Conservation (phyloP, 2,797 vertebrate species). For the Platalea minor region DNA sequence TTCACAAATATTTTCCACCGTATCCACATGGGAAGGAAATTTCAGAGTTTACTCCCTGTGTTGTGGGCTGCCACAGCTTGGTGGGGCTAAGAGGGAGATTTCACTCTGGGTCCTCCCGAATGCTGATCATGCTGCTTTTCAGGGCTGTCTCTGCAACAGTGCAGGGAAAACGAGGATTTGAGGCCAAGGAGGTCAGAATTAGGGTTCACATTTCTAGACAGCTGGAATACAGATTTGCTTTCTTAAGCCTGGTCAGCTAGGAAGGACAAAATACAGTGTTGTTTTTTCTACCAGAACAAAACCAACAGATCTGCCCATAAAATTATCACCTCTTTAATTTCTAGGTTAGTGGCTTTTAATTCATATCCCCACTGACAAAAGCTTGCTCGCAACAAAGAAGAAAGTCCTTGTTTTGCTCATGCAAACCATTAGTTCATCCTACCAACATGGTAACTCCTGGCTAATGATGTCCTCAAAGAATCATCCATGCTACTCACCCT, state of each 20-base stretch:
- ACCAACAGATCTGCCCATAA: neutral
- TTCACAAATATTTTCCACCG: neutral
- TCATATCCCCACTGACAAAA: neutral
- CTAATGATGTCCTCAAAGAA: neutral
- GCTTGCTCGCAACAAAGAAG: neutral
- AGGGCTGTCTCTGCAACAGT: neutral
- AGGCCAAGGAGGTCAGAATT: neutral
- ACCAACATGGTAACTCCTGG: neutral
- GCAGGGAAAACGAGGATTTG: neutral
- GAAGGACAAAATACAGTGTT: neutral
- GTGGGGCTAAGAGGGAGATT: neutral
- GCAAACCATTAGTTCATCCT: neutral
- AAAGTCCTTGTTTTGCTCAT: neutral
- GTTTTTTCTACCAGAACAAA: neutral
- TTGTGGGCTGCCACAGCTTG: neutral
- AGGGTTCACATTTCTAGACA: neutral
- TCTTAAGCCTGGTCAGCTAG: neutral
- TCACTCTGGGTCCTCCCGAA: neutral
- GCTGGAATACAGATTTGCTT: neutral
- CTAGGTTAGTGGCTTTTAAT: neutral
- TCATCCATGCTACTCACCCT: neutral
- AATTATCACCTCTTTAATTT: neutral
- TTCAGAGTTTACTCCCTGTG: neutral
- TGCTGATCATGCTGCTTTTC: neutral
- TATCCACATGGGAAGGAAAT: neutral